Base-by-base conservation (phyloP, 30 jellyfish, hydroid and myxozoan genomes). In the Hydractinia echinata region DNA sequence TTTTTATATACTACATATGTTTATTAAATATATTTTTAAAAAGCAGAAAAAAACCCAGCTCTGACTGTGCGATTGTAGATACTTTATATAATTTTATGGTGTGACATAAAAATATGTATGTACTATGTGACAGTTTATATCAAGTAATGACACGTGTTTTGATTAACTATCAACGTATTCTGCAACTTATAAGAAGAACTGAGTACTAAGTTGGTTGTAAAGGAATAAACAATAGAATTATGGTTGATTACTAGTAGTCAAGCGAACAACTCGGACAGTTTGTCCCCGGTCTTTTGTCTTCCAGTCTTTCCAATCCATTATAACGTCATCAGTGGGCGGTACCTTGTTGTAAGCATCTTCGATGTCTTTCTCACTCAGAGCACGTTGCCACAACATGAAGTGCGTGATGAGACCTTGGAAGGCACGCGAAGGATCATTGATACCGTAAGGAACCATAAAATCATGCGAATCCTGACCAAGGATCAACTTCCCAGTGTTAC, bases 381-480 rank as follows among this genome's bases (percentile, higher is more conserved):
- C 39, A 7, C 74, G 19, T 51, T 64, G 51, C 74, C 74, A 64
- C 74, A 64, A 13, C 74, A 64, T 64, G 51, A 64, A 6, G 18
- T 64, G 74, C 18, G 74, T 6, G 4, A 64, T 64, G 51, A 64
- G 19, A 13, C 74, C 74, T 13, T 64, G 74, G 16, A 64, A 64
- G 39, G 74, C 74, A n/a, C 74, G 74, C 51, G 19, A 64, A n/a
- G 74, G 74, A 13, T 64, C 39, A 13, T 44, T 64, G 74, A 64
- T 64, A 64, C 74, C 74, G 74, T 64, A 64, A 44, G 74, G 74
- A 6, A 64, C 74, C 19, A 51, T 6, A n/a, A n/a, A 51, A 2
- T 64, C 74, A 51, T 64, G 74, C 8, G 74, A n/a, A 51, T 64
- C 74, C 39, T 64, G 74, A 64, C 74, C 74, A 64, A 64, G 74